A percentile compares a stretch with the other conserved stretches of the same genome.
These are phyloP conservation scores for Bufo gargarizans DNA, from an alignment of 2,113 vertebrate genomes.

Conservation along the genomic window DNA sequence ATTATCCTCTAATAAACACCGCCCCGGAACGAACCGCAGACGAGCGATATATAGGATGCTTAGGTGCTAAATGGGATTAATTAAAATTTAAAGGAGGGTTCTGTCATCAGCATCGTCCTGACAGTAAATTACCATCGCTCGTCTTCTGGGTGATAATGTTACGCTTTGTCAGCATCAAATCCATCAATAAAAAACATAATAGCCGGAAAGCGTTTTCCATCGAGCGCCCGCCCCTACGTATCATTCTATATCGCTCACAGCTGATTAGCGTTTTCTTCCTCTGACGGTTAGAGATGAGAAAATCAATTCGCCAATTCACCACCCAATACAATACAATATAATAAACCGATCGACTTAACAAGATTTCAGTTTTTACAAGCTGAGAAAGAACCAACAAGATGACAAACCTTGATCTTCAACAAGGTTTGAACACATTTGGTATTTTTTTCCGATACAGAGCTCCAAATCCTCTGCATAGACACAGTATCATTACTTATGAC, in stretches of 20 bases:
- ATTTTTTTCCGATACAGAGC: too few relatives aligned
- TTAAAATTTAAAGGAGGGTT: constrained; percentile 67
- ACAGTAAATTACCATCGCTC: constrained; percentile 60
- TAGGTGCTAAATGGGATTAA: constrained; percentile 72
- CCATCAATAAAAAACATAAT: neutral
- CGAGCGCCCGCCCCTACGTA: neutral
- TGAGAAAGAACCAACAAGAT: too few relatives aligned
- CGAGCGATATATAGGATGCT: constrained; percentile 67
- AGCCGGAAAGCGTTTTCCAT: neutral
- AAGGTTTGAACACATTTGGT: too few relatives aligned
- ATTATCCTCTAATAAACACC: constrained; percentile 70
- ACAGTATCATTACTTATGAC: too few relatives aligned
- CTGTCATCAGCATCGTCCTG: constrained; percentile 60
- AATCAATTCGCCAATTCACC: neutral
- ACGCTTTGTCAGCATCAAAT: constrained; percentile 6
- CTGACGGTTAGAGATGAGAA: neutral
- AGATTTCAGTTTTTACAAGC: too few relatives aligned
- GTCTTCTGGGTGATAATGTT: neutral
- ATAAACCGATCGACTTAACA: too few relatives aligned
- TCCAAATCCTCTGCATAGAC: too few relatives aligned
- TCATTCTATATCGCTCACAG: neutral
- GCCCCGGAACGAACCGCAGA: constrained; percentile 66
- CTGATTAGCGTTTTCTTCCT: neutral
- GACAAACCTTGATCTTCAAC: too few relatives aligned
- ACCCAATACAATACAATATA: neutral